Evolutionary conservation across 2,797 vertebrate species (phyloP), one percentile per base, ranked within the genome.

Genomic region (Paramormyrops hopkinsi): DNA sequence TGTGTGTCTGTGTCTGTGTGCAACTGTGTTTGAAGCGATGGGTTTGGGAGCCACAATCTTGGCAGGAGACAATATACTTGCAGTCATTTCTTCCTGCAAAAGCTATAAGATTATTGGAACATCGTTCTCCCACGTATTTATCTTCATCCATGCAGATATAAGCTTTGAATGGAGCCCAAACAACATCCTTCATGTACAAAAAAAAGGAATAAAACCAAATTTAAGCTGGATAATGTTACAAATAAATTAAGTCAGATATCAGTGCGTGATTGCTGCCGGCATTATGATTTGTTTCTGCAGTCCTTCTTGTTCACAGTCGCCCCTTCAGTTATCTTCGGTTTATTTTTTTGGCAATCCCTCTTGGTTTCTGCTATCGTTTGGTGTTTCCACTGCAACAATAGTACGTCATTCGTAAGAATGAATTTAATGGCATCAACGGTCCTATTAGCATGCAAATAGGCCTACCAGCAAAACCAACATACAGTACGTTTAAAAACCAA

Each of bases 61-160:
- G 93, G 93, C 94, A 93, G 96, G 94, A 92, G 92, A 89, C 94
- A 92, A 92, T 93, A 94, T 95, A 95, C 96, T 93, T 95, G 95
- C 95, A 94, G 93, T 95, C 95, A 96, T 95, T 95, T 92, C 96
- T 96, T 95, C 92, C 44, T 76, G 48, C 51, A 79, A 82, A n/a
- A 89, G 90, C 17, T 90, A 92, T 86, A 53, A 92, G 92, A 94
- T 93, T 93, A 92, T 92, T 92, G 93, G 94, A 94, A 92, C 91
- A 69, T 14, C 88, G 90, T 84, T 91, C 84, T 90, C 92, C 91
- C 91, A 90, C 93, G 90, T 92, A 95, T 96, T 95, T 94, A 94
- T 96, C 95, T 96, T 96, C 95, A 96, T 96, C 94, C 94, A 92
- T 92, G 92, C 91, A 92, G 92, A 94, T 92, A 92, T 93, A 93